Conservation (phyloP, 2,797 vertebrate species). For the Etheostoma nigrum region DNA sequence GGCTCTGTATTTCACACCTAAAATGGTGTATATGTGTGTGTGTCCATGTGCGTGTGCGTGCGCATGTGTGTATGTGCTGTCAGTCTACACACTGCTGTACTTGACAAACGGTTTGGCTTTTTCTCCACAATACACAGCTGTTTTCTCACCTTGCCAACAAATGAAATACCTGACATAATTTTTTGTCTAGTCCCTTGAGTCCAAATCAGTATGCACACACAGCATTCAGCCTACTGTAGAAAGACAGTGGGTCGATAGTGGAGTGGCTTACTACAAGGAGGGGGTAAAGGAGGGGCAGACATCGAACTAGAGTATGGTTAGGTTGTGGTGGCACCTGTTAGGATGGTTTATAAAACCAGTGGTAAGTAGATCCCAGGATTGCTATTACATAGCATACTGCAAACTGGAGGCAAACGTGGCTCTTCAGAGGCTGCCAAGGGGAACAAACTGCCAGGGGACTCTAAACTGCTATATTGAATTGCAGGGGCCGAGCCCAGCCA, state of each 20-base stretch:
- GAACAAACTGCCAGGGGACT: constrained; percentile 30
- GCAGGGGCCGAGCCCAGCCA: constrained; percentile 32
- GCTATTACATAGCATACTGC: constrained; percentile 24
- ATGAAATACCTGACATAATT: constrained; percentile 62
- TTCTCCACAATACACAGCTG: constrained; percentile 55
- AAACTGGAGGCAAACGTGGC: constrained; percentile 7
- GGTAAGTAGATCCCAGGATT: constrained; percentile 48
- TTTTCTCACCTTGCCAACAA: constrained; percentile 30
- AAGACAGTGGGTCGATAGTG: constrained; percentile 52
- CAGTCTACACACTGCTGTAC: constrained; percentile 29
- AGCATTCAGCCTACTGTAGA: constrained; percentile 37
- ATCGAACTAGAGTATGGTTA: constrained; percentile 4
- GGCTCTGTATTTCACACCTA: constrained; percentile 29
- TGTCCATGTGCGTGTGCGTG: neutral
- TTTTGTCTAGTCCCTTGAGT: constrained; percentile 54
- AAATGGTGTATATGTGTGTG: constrained; percentile 7
- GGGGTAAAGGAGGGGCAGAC: constrained; percentile 23
- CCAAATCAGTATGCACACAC: constrained; percentile 61
- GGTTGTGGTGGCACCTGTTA: constrained; percentile 36
- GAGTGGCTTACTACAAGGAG: constrained; percentile 67
- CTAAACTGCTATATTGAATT: constrained; percentile 38
- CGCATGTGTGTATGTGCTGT: neutral
- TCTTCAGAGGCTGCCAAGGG: constrained; percentile 20
- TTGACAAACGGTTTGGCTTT: constrained; percentile 53
- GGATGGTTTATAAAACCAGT: constrained; percentile 48